Conservation (phyloP, 2,797 vertebrate species). For the Eupleurogrammus muticus region DNA sequence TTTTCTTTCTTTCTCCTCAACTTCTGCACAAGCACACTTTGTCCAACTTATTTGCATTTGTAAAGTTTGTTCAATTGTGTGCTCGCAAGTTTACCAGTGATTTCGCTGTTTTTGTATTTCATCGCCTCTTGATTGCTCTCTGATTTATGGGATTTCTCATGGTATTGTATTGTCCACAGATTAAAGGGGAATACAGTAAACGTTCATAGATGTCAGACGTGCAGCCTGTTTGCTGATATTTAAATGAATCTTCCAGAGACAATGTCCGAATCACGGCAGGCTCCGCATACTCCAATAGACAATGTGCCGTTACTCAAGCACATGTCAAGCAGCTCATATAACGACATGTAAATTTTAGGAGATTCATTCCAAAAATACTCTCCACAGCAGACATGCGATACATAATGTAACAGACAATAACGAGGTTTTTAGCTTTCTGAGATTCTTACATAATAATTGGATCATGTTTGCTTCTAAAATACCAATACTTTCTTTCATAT, state of each 20-base stretch:
- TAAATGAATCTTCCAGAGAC: not conserved
- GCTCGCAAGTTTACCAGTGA: not conserved
- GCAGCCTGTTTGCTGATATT: not conserved
- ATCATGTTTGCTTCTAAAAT: constrained; percentile 15
- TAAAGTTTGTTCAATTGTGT: constrained; percentile 17
- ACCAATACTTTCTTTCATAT: not conserved
- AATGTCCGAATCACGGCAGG: not conserved
- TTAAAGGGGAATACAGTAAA: not conserved
- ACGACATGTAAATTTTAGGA: constrained; percentile 7
- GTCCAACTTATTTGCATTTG: constrained; percentile 30
- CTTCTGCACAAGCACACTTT: constrained; percentile 19
- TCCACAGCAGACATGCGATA: not conserved
- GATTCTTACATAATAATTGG: not conserved
- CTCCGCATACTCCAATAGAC: constrained; percentile 12
- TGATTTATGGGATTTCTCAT: constrained; percentile 11
- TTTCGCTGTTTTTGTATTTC: not conserved
- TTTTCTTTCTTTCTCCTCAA: constrained; percentile 14
- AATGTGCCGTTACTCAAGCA: constrained; percentile 41
- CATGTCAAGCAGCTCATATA: constrained; percentile 42
- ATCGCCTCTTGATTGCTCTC: constrained; percentile 1
- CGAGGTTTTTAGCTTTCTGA: not conserved
- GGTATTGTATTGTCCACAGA: not conserved
- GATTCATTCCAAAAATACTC: constrained; percentile 9
- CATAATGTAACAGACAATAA: not conserved
- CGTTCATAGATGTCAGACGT: not conserved